phyloP scores from a whole-genome alignment of 2,113 vertebrate species.

The Chloroceryle aenea region DNA sequence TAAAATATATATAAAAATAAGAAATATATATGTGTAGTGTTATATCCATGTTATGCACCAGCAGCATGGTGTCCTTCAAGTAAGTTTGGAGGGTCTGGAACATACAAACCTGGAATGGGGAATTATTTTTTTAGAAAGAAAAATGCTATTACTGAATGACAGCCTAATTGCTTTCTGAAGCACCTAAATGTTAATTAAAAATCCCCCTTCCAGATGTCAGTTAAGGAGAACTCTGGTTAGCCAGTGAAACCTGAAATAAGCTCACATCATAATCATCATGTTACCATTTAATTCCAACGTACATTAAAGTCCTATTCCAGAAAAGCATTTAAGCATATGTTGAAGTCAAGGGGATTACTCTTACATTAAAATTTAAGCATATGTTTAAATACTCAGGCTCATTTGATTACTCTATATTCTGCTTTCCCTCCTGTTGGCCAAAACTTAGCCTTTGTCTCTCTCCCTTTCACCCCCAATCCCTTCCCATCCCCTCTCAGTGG shows the following conservation, averaged over 20 bases:
- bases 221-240: neutral
- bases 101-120: neutral
- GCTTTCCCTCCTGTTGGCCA: neutral
- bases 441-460: neutral
- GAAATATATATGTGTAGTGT: neutral
- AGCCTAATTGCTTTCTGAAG: conserved; percentile 16
- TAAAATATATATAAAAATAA: neutral
- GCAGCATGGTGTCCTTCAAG: neutral
- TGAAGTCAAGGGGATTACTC: conserved; percentile 27
- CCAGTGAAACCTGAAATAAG: conserved; percentile 14
- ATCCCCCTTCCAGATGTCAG: neutral
- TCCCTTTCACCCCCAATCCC: neutral
- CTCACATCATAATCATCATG: neutral
- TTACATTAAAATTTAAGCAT: conserved; percentile 4
- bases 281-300: conserved; percentile 17
- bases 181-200: neutral
- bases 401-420: neutral
- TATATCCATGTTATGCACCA: neutral
- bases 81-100: neutral
- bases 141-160: neutral
- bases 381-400: conserved; percentile 2
- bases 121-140: neutral
- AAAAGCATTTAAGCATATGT: conserved; percentile 50
- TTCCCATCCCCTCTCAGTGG: neutral
- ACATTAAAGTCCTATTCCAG: conserved; percentile 16